Base-by-base conservation (phyloP, 2,888 invertebrate genomes). In the Drosophila glabriapex region DNA sequence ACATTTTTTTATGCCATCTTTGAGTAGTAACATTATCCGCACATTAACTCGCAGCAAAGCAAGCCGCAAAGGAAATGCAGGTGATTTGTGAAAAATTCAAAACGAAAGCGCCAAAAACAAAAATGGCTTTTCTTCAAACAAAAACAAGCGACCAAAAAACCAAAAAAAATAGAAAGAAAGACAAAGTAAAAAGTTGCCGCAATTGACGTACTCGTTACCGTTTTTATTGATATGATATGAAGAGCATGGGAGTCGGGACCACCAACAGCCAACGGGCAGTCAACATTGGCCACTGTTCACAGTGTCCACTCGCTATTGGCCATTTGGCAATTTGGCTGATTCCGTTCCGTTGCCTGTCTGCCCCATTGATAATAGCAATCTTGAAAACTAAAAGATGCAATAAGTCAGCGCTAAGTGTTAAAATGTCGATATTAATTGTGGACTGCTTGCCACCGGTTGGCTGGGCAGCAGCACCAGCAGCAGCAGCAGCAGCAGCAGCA, bases 381-480 rank as follows among this genome's bases (percentile, higher is more conserved):
- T 73, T 69, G 70, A 87, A 82, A 83, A 89, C 80, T 90, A 82
- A 91, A 82, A 91, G 87, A 85, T 82, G 90, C 90, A 84, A 91
- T 91, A 89, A 89, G 86, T 91, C 90, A 89, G 80, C 70, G 81
- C 80, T 87, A 91, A 91, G 91, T 91, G 91, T 91, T 91, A 91
- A 91, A 91, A 90, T 91, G 91, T 91, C 91, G 90, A 91, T 91
- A 91, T 91, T 91, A 91, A 91, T 91, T 91, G 89, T 85, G 82
- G 84, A 81, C 81, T 83, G 73, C 73, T 79, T 76, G 76, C 83
- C 77, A 81, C 76, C 68, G 80, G 62, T 72, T 72, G 62, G 54
- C 59, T 55, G 12, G 52, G 59, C 33, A 39, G 56, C 64, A 49
- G 46, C 49, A 14, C 35, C 41, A 33, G n/a, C 33, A 14, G 60